These are phyloP conservation scores for Ptilodon capucinus DNA, from an alignment of 2,888 invertebrate genomes.

Conservation along the genomic window DNA sequence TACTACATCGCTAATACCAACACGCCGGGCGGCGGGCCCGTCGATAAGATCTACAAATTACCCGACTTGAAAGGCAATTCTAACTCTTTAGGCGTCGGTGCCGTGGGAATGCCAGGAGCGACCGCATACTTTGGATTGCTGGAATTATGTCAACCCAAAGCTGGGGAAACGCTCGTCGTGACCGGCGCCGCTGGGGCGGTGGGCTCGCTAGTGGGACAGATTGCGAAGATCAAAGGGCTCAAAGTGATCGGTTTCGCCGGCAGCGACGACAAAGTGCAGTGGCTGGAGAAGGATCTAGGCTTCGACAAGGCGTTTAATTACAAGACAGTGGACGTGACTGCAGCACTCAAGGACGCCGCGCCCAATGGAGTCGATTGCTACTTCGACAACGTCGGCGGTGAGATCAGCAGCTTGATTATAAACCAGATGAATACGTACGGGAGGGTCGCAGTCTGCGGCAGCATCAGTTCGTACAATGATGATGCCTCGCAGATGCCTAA, in stretches of 20 bases:
- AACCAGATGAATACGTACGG: constrained; percentile 83
- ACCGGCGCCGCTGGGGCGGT: constrained; percentile 90
- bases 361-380: constrained; percentile 88
- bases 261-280: constrained; percentile 47
- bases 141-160: constrained; percentile 86
- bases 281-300: constrained; percentile 82
- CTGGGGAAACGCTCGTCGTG: constrained; percentile 88
- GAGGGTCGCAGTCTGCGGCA: constrained; percentile 79
- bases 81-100: constrained; percentile 83
- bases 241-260: constrained; percentile 87
- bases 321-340: constrained; percentile 76
- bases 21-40: constrained; percentile 15
- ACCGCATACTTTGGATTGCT: constrained; percentile 89
- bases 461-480: constrained; percentile 62
- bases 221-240: constrained; percentile 87
- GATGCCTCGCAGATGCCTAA: constrained; percentile 42
- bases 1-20: constrained; percentile 28
- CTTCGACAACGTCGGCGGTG: constrained; percentile 89
- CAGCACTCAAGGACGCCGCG: constrained; percentile 70
- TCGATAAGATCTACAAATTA: constrained; percentile 52
- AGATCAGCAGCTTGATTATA: constrained; percentile 81
- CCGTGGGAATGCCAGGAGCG: constrained; percentile 87
- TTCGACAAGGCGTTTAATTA: constrained; percentile 88
- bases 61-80: constrained; percentile 81
- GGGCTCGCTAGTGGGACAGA: constrained; percentile 88